These are phyloP conservation scores for Rhynchonycteris naso DNA, from an alignment of 2,797 vertebrate species.

Conservation along the genomic window DNA sequence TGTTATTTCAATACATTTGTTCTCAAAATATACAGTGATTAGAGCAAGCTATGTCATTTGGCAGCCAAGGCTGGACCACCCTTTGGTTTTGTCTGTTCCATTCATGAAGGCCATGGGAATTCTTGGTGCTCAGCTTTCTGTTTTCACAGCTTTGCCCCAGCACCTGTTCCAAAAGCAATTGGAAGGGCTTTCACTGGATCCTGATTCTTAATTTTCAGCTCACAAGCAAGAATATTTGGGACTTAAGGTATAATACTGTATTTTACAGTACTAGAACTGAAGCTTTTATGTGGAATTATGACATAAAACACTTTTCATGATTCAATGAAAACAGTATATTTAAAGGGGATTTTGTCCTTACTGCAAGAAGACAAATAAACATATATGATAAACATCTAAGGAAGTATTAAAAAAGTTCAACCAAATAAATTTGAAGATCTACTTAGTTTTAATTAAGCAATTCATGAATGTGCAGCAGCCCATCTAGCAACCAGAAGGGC, in stretches of 20 bases:
- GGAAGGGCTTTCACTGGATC: slow-evolving; percentile 73
- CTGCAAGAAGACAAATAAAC: slow-evolving; percentile 52
- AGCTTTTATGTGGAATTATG: slow-evolving; percentile 73
- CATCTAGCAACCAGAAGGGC: background rate
- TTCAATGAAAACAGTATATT: slow-evolving; percentile 60
- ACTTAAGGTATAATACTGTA: slow-evolving; percentile 70
- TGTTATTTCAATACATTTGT: slow-evolving; percentile 74
- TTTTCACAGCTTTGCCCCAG: slow-evolving; percentile 81
- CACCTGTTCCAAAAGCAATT: slow-evolving; percentile 84
- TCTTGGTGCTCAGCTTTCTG: slow-evolving; percentile 73
- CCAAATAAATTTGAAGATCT: background rate
- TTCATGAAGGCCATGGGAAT: slow-evolving; percentile 66
- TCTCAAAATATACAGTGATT: slow-evolving; percentile 73
- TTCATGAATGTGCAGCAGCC: background rate
- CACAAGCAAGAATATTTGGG: slow-evolving; percentile 73
- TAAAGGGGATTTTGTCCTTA: slow-evolving; percentile 59
- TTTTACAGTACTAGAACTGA: slow-evolving; percentile 70
- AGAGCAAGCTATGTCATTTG: slow-evolving; percentile 57
- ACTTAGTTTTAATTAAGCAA: background rate
- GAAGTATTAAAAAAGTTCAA: background rate
- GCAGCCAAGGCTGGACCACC: slow-evolving; percentile 63
- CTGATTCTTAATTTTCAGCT: slow-evolving; percentile 75
- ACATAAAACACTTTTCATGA: slow-evolving; percentile 55
- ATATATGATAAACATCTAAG: background rate
- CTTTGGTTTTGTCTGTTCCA: slow-evolving; percentile 63